Conservation (phyloP, 2,797 vertebrate species). For the Enteromius viviparus region DNA sequence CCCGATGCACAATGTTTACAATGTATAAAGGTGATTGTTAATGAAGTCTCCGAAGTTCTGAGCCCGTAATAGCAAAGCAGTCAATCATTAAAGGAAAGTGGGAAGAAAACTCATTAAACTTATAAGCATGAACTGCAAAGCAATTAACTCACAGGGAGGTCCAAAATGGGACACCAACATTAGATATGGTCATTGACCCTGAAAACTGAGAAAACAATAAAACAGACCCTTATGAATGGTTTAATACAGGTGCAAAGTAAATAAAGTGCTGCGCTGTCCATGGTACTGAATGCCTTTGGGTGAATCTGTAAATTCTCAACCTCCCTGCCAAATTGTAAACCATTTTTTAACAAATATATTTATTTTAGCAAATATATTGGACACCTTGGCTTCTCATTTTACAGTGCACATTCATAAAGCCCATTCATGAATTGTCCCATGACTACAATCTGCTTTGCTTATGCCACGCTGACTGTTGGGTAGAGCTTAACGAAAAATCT, state of each 20-base stretch:
- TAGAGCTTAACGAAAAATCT: background rate
- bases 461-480: background rate
- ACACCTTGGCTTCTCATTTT: background rate
- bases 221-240: background rate
- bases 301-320: background rate
- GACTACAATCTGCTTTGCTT: background rate
- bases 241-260: background rate
- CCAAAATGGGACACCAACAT: conserved; percentile 46
- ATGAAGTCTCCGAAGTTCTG: conserved; percentile 14
- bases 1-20: conserved; percentile 10
- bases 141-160: conserved; percentile 52
- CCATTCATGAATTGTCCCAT: background rate
- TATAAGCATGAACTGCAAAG: conserved; percentile 30
- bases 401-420: background rate
- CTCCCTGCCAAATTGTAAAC: background rate
- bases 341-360: background rate
- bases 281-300: conserved; percentile 48
- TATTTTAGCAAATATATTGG: background rate
- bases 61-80: conserved; percentile 1
- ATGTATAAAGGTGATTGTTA: conserved; percentile 31
- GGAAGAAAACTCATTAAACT: conserved; percentile 27
- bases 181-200: conserved; percentile 11
- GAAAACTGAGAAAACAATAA: conserved; percentile 2
- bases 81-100: background rate
- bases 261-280: conserved; percentile 44